phyloP scores from a whole-genome alignment of 1,140 invertebrate genomes.

The Bombyx mandarina region DNA sequence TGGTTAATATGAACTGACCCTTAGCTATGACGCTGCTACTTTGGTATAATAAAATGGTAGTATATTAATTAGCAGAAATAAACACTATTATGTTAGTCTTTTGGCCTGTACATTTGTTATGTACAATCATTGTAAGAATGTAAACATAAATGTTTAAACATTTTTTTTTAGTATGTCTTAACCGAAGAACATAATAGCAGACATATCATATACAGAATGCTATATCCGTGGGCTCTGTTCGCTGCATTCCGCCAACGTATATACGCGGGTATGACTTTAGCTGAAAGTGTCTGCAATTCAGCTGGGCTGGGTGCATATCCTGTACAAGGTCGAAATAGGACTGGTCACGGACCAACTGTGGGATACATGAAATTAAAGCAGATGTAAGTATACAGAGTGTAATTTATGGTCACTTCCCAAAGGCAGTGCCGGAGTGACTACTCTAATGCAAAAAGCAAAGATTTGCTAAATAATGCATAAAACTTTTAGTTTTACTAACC shows the following conservation, averaged over 20 bases:
- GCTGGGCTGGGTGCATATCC: constrained; percentile 94
- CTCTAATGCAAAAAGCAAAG: too few species aligned
- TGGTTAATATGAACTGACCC: too few species aligned
- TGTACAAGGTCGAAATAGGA: constrained; percentile 74
- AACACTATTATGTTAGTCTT: too few species aligned
- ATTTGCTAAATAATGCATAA: too few species aligned
- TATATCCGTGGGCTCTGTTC: constrained; percentile 91
- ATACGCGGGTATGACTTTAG: constrained; percentile 89
- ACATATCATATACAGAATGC: constrained; percentile 81
- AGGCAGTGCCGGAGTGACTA: too few species aligned
- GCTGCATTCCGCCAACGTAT: constrained; percentile 90
- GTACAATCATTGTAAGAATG: too few species aligned
- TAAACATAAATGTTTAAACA: too few species aligned
- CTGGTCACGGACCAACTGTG: constrained; percentile 86
- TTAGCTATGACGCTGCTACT: too few species aligned
- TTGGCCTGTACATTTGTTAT: too few species aligned
- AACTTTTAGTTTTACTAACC: too few species aligned
- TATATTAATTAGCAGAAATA: too few species aligned
- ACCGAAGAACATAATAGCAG: constrained; percentile 78
- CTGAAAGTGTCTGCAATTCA: constrained; percentile 93
- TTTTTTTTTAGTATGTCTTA: constrained; percentile 77
- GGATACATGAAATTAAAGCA: constrained; percentile 71
- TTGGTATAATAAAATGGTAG: too few species aligned
- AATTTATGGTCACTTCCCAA: not conserved
- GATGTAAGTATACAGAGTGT: constrained; percentile 45